Conservation (phyloP, 2,797 vertebrate species). For the Hoplostethus atlanticus region DNA sequence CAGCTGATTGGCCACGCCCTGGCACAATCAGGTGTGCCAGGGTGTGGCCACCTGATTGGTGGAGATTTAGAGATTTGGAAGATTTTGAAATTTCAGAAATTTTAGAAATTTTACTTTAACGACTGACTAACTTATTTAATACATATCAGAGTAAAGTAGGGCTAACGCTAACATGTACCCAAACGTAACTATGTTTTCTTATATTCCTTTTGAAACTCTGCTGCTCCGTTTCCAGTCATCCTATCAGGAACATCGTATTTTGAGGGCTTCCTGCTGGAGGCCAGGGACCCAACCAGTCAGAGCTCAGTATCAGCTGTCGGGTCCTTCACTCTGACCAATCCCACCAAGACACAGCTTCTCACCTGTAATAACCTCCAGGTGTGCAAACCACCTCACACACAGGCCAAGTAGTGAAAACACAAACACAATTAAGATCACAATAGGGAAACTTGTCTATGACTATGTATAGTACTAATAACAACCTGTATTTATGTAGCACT, state of each 20-base stretch:
- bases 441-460: too few species aligned
- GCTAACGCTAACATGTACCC: background rate
- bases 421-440: too few species aligned
- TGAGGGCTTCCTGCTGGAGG: slow-evolving; percentile 88
- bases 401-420: too few species aligned
- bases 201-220: background rate
- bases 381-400: background rate
- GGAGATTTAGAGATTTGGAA: too few species aligned
- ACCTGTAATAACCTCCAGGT: slow-evolving; percentile 80
- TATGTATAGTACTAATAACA: too few species aligned
- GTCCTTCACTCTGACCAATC: slow-evolving; percentile 80
- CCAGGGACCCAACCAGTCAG: slow-evolving; percentile 76
- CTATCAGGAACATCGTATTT: slow-evolving; percentile 67
- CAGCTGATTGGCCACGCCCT: too few species aligned
- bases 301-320: slow-evolving; percentile 74
- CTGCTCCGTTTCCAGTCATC: slow-evolving; percentile 63
- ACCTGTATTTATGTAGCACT: too few species aligned
- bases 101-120: too few species aligned
- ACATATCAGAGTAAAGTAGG: too few species aligned
- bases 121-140: background rate
- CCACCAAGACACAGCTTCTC: slow-evolving; percentile 83
- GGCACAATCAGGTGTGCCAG: too few species aligned
- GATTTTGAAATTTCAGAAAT: too few species aligned
- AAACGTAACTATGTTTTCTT: background rate
- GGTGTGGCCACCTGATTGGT: too few species aligned